A percentile compares a stretch with the other conserved stretches of the same genome.
phyloP scores from a whole-genome alignment of 1,140 invertebrate species.

The Trissolcus basalis region DNA sequence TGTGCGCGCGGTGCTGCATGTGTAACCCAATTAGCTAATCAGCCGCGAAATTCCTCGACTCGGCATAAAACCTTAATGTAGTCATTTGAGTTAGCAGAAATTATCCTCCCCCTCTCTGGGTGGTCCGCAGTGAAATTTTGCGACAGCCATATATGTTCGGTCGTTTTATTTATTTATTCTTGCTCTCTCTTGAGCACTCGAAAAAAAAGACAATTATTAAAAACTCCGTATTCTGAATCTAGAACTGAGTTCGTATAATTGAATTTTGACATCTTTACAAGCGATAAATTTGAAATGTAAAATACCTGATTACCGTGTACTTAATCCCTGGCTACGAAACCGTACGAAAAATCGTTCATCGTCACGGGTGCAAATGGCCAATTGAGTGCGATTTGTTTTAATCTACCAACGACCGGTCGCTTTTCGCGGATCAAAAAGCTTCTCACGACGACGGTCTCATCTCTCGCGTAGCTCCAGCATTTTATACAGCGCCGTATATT shows the following conservation, averaged over 20 bases:
- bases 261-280: conserved; percentile 43
- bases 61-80: conserved; percentile 36
- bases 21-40: conserved; percentile 19
- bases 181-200: too few relatives aligned
- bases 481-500: conserved; percentile 66
- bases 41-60: conserved; percentile 9
- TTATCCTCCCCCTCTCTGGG: not conserved
- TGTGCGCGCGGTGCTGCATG: not conserved
- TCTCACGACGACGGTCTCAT: conserved; percentile 48
- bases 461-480: conserved; percentile 43
- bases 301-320: conserved; percentile 22
- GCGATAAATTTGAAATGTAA: conserved; percentile 35
- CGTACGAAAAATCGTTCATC: conserved; percentile 26
- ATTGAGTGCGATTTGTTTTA: too few relatives aligned
- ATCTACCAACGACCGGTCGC: too few relatives aligned
- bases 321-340: too few relatives aligned
- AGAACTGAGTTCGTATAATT: conserved; percentile 21
- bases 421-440: conserved; percentile 36
- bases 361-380: conserved; percentile 17
- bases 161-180: too few relatives aligned
- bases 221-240: too few relatives aligned
- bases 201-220: too few relatives aligned
- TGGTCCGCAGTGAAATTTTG: too few relatives aligned
- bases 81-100: conserved; percentile 34
- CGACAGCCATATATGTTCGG: too few relatives aligned